phyloP scores from a whole-genome alignment of 2,113 vertebrate species.

The Pangasianodon hypophthalmus region DNA sequence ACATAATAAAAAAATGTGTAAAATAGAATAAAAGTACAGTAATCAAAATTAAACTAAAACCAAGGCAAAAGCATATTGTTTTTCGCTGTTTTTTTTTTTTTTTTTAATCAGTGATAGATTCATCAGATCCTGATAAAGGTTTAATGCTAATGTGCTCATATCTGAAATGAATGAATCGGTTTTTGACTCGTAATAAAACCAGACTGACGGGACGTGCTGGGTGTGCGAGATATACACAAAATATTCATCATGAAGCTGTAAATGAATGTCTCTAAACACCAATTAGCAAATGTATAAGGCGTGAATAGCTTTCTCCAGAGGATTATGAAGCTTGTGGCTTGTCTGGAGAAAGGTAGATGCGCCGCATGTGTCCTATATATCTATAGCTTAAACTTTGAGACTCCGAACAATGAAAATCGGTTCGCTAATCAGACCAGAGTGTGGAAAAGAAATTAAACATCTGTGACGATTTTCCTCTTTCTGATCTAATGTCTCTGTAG shows the following conservation, averaged over 20 bases:
- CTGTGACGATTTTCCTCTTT: neutral
- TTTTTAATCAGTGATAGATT: neutral
- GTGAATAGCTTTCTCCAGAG: neutral
- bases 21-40: neutral
- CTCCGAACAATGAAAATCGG: neutral
- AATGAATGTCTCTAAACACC: neutral
- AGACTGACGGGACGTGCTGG: too few species aligned
- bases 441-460: neutral
- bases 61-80: neutral
- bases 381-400: neutral
- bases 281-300: neutral
- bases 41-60: neutral
- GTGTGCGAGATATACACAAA: neutral
- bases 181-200: neutral
- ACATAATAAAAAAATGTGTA: neutral
- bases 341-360: neutral
- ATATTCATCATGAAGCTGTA: neutral
- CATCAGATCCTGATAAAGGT: neutral
- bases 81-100: neutral
- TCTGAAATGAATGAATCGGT: too few species aligned
- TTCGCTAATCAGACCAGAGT: neutral
- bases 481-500: neutral
- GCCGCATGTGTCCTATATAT: neutral
- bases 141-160: neutral
- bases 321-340: neutral